These are phyloP conservation scores for Argynnis bischoffii DNA, from an alignment of 2,888 invertebrate genomes.

Conservation along the genomic window DNA sequence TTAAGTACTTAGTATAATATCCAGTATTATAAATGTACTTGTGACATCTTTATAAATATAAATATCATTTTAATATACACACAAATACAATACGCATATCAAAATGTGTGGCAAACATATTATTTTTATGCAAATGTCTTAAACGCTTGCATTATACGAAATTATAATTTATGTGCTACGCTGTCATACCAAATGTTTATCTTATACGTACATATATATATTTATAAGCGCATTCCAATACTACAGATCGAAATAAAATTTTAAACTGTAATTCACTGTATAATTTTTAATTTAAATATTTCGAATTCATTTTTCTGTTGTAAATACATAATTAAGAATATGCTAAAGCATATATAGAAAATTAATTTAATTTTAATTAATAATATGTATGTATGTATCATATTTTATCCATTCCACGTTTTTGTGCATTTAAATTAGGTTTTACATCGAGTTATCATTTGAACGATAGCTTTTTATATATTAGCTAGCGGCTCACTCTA, in stretches of 20 bases:
- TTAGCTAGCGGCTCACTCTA: too few species aligned
- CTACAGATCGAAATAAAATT: constrained; percentile 22
- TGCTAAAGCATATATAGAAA: background rate
- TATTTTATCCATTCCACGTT: constrained; percentile 28
- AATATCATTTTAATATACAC: too few species aligned
- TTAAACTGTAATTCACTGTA: constrained; percentile 24
- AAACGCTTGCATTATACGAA: constrained; percentile 15
- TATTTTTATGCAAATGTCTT: constrained; percentile 20
- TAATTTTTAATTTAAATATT: constrained; percentile 27
- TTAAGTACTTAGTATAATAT: background rate
- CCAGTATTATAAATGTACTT: background rate
- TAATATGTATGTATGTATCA: background rate
- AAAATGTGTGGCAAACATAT: constrained; percentile 5
- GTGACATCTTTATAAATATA: too few species aligned
- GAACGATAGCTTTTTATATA: constrained; percentile 28
- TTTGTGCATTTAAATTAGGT: constrained; percentile 28
- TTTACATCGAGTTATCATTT: constrained; percentile 27
- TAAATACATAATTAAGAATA: constrained; percentile 16
- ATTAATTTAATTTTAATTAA: too few species aligned
- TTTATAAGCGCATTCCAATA: constrained; percentile 28
- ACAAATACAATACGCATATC: background rate
- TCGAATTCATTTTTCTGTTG: constrained; percentile 21
- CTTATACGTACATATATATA: constrained; percentile 26
- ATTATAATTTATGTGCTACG: constrained; percentile 24
- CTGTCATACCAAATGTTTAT: constrained; percentile 26